Conservation (phyloP, 1,140 invertebrate species). For the Contarinia nasturtii region DNA sequence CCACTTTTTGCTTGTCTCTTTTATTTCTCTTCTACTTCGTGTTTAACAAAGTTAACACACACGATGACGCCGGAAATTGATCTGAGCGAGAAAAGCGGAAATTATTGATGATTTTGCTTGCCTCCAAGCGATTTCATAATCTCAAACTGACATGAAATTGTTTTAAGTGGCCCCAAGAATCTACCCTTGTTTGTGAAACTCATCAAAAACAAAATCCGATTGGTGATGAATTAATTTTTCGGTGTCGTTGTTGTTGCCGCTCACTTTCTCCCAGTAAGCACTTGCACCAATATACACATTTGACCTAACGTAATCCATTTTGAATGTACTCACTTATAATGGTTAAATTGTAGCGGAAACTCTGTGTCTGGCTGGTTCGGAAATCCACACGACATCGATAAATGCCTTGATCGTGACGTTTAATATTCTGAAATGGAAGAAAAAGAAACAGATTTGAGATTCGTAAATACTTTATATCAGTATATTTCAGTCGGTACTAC, state of each 20-base stretch:
- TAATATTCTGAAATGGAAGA: conserved; percentile 38
- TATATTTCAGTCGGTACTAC: too few species aligned
- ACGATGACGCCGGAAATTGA: background rate
- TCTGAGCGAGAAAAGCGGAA: background rate
- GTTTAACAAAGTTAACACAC: background rate
- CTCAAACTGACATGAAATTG: background rate
- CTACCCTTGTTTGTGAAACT: too few species aligned
- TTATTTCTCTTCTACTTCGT: too few species aligned
- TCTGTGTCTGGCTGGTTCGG: conserved; percentile 66
- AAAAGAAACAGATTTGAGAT: background rate
- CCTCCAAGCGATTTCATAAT: background rate
- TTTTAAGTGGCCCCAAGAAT: too few species aligned
- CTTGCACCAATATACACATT: background rate
- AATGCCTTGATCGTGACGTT: conserved; percentile 64
- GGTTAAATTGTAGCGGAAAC: conserved; percentile 69
- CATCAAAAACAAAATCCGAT: too few species aligned
- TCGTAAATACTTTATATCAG: too few species aligned
- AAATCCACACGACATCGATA: conserved; percentile 81
- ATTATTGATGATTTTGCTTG: background rate
- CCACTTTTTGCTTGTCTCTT: too few species aligned
- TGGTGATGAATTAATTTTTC: too few species aligned
- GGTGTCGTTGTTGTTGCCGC: too few species aligned
- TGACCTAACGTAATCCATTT: background rate
- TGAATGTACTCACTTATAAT: conserved; percentile 56
- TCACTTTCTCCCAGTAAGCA: too few species aligned